Evolutionary conservation across 2,797 vertebrate genomes (phyloP).

Genomic region (Jordanella pulchra): DNA sequence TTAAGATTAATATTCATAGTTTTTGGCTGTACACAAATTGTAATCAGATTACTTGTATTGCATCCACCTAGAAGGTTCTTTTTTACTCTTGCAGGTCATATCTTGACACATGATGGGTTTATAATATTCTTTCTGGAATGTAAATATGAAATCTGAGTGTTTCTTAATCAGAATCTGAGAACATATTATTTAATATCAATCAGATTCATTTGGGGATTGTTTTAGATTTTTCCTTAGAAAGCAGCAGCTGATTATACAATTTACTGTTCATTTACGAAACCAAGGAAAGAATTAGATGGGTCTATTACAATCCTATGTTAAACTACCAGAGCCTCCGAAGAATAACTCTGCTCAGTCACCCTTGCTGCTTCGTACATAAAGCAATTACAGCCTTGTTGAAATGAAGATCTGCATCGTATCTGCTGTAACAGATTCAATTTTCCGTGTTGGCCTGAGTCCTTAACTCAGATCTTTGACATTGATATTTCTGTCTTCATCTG

Average conservation of each 20-base stretch:
- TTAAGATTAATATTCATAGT: too few relatives aligned
- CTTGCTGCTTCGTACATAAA: constrained; percentile 8
- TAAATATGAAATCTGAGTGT: neutral
- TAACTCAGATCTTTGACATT: constrained; percentile 19
- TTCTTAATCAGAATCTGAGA: neutral
- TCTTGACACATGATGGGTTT: neutral
- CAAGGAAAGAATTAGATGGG: neutral
- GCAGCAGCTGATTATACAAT: neutral
- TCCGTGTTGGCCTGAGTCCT: constrained; percentile 20
- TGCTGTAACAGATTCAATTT: constrained; percentile 28
- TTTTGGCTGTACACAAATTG: too few relatives aligned
- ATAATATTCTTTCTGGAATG: neutral
- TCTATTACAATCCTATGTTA: neutral
- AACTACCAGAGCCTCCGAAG: neutral
- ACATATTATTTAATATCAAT: neutral
- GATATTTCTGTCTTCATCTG: constrained; percentile 16
- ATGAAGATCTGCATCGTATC: constrained; percentile 34
- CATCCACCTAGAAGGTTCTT: neutral
- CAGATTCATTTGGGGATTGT: too few relatives aligned
- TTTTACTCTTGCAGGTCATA: neutral
- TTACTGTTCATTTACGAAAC: neutral
- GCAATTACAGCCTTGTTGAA: constrained; percentile 35
- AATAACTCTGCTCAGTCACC: constrained; percentile 17
- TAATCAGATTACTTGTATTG: too few relatives aligned
- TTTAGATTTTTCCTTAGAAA: neutral